These are phyloP conservation scores for Aphaenogaster floridana DNA, from an alignment of 1,140 invertebrate genomes.

Conservation along the genomic window DNA sequence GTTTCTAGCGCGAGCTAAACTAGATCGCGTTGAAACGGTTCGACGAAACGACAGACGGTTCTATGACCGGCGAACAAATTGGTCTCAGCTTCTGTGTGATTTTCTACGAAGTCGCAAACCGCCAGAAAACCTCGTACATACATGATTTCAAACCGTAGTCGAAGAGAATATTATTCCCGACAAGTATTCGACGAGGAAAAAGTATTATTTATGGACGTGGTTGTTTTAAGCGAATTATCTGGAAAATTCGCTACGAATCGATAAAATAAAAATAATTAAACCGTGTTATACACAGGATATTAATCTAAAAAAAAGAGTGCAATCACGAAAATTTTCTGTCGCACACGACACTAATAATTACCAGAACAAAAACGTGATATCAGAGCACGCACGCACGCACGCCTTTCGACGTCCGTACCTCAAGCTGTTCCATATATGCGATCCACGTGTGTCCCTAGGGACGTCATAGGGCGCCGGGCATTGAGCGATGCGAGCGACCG, in stretches of 20 bases:
- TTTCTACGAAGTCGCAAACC: slow-evolving; percentile 29
- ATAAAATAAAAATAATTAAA: slow-evolving; percentile 13
- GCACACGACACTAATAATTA: slow-evolving; percentile 32
- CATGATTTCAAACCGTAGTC: background rate
- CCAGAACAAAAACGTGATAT: slow-evolving; percentile 31
- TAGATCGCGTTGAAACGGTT: slow-evolving; percentile 68
- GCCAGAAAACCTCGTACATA: background rate
- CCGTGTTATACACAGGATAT: background rate
- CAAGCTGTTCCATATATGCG: slow-evolving; percentile 47
- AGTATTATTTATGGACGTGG: background rate
- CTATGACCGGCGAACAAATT: slow-evolving; percentile 57
- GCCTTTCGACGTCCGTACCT: slow-evolving; percentile 29
- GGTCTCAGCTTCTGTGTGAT: slow-evolving; percentile 27
- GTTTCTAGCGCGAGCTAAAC: slow-evolving; percentile 62
- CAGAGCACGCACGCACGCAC: background rate
- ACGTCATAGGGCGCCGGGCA: slow-evolving; percentile 69
- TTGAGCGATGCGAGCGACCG: slow-evolving; percentile 61
- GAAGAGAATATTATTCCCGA: background rate
- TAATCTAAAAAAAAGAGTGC: slow-evolving; percentile 3
- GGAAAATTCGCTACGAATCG: background rate
- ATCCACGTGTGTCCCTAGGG: slow-evolving; percentile 56
- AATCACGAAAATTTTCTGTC: slow-evolving; percentile 16
- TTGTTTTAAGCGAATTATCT: background rate
- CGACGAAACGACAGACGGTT: slow-evolving; percentile 66
- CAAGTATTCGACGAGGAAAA: background rate